phyloP scores from a whole-genome alignment of 2,888 invertebrate genomes.

The Cephus sareptanus region DNA sequence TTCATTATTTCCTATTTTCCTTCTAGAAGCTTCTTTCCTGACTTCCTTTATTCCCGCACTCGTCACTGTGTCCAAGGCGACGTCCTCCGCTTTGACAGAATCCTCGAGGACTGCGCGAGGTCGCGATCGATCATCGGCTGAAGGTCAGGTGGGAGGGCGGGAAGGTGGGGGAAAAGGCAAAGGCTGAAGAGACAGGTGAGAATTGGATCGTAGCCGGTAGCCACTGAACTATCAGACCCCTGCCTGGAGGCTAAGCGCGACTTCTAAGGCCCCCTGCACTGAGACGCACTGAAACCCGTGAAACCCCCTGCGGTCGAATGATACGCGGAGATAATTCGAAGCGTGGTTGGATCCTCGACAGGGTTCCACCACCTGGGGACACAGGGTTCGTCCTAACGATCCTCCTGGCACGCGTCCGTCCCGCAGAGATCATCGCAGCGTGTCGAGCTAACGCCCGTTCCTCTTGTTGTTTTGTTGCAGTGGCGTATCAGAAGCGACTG shows the following conservation, averaged over 20 bases:
- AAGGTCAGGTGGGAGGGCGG: not conserved
- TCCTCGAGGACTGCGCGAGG: not conserved
- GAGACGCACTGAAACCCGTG: constrained; percentile 20
- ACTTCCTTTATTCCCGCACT: constrained; percentile 68
- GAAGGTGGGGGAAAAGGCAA: constrained; percentile 19
- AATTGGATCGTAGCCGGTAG: constrained; percentile 31
- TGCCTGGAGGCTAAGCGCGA: constrained; percentile 29
- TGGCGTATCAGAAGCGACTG: constrained; percentile 88
- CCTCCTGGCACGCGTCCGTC: constrained; percentile 19
- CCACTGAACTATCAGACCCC: constrained; percentile 43
- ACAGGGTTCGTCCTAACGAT: constrained; percentile 14
- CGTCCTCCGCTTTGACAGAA: constrained; percentile 26
- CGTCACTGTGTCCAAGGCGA: constrained; percentile 25
- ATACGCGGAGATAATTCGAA: constrained; percentile 48
- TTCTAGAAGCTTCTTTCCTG: constrained; percentile 70
- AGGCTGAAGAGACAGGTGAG: not conserved
- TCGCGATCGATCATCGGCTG: not conserved
- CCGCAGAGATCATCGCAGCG: constrained; percentile 27
- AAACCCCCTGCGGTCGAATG: constrained; percentile 57
- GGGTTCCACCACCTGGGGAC: constrained; percentile 55
- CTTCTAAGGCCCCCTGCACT: constrained; percentile 17
- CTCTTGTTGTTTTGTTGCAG: constrained; percentile 69
- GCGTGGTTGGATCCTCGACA: constrained; percentile 44
- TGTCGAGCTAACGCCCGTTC: constrained; percentile 11
- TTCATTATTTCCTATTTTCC: constrained; percentile 64